Percentiles rank a stretch among this genome's conserved stretches.
Conservation (phyloP, 2,113 vertebrate genomes). For the Tragulus kanchil region DNA sequence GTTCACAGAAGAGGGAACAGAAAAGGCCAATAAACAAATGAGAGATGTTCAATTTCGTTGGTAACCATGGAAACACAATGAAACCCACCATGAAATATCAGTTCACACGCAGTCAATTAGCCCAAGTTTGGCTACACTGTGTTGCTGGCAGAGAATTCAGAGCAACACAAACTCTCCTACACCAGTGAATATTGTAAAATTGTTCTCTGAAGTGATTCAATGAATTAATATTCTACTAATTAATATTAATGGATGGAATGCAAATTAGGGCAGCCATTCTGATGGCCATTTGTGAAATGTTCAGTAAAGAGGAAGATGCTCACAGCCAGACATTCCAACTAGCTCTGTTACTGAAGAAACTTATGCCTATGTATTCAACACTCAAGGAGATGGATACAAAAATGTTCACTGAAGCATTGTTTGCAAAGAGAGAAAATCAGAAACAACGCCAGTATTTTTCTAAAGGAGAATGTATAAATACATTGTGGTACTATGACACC, state of each 20-base stretch:
- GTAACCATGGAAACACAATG: neutral
- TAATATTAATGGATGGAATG: neutral
- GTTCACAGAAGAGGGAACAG: neutral
- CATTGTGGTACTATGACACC: neutral
- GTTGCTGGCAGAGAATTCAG: neutral
- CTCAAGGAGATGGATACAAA: neutral
- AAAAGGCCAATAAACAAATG: neutral
- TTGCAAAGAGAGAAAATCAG: neutral
- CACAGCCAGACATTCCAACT: too few relatives aligned
- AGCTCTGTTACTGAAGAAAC: neutral
- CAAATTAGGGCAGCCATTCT: neutral
- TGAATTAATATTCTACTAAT: neutral
- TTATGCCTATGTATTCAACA: accelerated
- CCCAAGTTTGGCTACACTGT: neutral
- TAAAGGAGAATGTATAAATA: neutral
- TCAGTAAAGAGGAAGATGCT: neutral
- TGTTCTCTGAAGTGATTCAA: neutral
- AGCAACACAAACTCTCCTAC: neutral
- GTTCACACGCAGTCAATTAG: neutral
- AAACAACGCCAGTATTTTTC: neutral
- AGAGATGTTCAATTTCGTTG: neutral
- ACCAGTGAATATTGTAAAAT: neutral
- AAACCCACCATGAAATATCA: neutral
- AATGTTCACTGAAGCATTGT: neutral
- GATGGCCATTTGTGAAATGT: neutral